A percentile compares a stretch with the other conserved stretches of the same genome.
These are phyloP conservation scores for Halisarca cf. caerulea DNA, from an alignment of 37 sponge, comb jelly and placozoan species.

Conservation along the genomic window DNA sequence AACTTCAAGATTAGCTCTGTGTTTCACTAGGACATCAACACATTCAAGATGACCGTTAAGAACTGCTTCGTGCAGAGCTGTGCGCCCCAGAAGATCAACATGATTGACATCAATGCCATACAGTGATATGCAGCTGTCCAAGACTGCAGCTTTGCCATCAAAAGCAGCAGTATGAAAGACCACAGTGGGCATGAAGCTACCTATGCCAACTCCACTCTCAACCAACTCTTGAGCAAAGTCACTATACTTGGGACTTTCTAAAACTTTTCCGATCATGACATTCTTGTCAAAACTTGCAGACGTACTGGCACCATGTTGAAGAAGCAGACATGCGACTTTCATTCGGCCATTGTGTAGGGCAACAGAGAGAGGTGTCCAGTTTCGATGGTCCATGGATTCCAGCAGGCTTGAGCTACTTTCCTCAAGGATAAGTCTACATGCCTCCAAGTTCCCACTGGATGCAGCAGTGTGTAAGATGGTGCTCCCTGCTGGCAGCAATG, in stretches of 20 bases:
- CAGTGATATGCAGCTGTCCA: too few species aligned
- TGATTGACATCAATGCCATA: too few species aligned
- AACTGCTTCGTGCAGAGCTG: conserved; percentile 21
- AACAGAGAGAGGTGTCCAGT: background rate
- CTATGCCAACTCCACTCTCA: background rate
- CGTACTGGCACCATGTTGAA: background rate
- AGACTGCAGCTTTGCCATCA: background rate
- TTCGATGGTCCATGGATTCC: background rate
- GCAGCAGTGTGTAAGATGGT: too few species aligned
- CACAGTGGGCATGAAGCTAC: background rate
- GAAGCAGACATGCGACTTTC: background rate
- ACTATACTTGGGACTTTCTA: background rate
- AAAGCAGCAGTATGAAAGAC: background rate
- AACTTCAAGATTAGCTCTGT: background rate
- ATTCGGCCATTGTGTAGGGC: background rate
- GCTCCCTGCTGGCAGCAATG: too few species aligned
- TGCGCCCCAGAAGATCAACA: background rate
- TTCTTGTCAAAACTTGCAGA: background rate
- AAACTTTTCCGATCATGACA: background rate
- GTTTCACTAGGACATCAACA: background rate
- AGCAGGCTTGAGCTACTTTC: background rate
- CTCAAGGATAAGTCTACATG: too few species aligned
- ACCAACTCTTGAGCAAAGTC: background rate
- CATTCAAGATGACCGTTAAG: background rate
- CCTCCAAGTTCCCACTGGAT: too few species aligned